Evolutionary conservation across 2,113 vertebrate species (phyloP), one percentile per base, ranked within the genome.

Genomic region (Halichoerus grypus): DNA sequence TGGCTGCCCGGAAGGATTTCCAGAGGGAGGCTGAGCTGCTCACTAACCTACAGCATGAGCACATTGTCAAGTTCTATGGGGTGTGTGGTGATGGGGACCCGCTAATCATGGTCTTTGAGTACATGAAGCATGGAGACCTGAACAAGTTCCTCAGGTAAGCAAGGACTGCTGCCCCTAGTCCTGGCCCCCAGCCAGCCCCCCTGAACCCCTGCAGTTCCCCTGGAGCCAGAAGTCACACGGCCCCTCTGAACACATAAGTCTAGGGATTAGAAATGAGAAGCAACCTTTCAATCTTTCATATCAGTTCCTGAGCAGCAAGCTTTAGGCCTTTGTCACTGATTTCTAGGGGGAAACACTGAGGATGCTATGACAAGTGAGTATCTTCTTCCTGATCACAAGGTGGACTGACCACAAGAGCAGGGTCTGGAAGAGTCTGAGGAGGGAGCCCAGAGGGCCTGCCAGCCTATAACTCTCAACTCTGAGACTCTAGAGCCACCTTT

Each of bases 81-180:
- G 99, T 99, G 84, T 99, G 99, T 10, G 99, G 99, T 0, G 99
- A 99, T 0, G 99, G 99, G 0, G 99, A 99, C 93, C 99, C 99
- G 0, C 99, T 99, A 98, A 99, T 99, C 98, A 99, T 99, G 99
- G 99, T 99, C 96, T 99, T 99, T 1, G 99, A 99, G 96, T 99
- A 99, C 99, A 99, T 99, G 99, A 99, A 99, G 98, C 99, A 99
- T 0, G 99, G 99, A 8, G 99, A 99, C 98, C 99, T 99, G 96
- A 99, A 99, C 98, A 99, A 99, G 96, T 99, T 99, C 98, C 99
- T 99, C 96, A 99, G 99, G 99, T 99, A 95, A 0, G 88, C 31
- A 31, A 0, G 0, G 21, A 3, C 0, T 12, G 22, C 11, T 1
- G 3, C 7, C 12, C 5, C 13, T 13, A 1, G 19, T 53, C 22